These are phyloP conservation scores for Hymenochirus boettgeri DNA, from an alignment of 2,113 vertebrate species.

Conservation along the genomic window DNA sequence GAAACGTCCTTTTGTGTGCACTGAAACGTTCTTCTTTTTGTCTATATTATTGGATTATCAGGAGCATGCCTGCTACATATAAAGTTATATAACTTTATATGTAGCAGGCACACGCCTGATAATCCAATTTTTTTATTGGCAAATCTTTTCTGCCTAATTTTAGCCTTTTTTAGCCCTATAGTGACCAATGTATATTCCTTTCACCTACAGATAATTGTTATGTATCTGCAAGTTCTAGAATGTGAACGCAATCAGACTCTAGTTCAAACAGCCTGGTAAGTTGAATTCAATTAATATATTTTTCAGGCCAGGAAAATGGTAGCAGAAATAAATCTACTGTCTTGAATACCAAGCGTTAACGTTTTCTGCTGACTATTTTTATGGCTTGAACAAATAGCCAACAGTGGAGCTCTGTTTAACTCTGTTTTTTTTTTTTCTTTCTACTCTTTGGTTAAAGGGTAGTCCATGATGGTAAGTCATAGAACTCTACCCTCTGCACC, in stretches of 20 bases:
- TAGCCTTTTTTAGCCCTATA: too few relatives aligned
- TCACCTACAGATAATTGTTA: slow-evolving; percentile 85
- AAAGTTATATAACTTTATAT: too few relatives aligned
- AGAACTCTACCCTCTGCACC: slow-evolving; percentile 99
- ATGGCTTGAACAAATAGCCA: slow-evolving; percentile 65
- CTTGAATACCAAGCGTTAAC: slow-evolving; percentile 40
- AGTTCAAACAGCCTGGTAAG: slow-evolving; percentile 99
- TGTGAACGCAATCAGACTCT: slow-evolving; percentile 97
- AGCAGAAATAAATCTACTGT: slow-evolving; percentile 68
- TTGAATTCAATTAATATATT: slow-evolving; percentile 54
- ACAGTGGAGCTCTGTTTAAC: slow-evolving; percentile 95
- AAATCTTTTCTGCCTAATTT: too few relatives aligned
- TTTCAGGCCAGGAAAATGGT: slow-evolving; percentile 73
- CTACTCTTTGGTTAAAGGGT: slow-evolving; percentile 99
- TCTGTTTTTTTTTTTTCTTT: slow-evolving; percentile 96
- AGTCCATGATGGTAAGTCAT: slow-evolving; percentile 99
- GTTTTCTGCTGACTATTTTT: slow-evolving; percentile 83
- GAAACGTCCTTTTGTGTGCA: too few relatives aligned
- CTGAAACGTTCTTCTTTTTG: too few relatives aligned
- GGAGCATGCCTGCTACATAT: too few relatives aligned
- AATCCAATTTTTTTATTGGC: too few relatives aligned
- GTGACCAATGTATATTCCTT: slow-evolving; percentile 30
- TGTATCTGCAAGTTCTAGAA: slow-evolving; percentile 98
- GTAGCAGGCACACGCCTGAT: too few relatives aligned
- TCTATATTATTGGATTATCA: too few relatives aligned